Percentiles rank a stretch among this genome's conserved stretches.
Evolutionary conservation across 2,113 vertebrate species (phyloP).

Genomic region (Hippocampus mohnikei): DNA sequence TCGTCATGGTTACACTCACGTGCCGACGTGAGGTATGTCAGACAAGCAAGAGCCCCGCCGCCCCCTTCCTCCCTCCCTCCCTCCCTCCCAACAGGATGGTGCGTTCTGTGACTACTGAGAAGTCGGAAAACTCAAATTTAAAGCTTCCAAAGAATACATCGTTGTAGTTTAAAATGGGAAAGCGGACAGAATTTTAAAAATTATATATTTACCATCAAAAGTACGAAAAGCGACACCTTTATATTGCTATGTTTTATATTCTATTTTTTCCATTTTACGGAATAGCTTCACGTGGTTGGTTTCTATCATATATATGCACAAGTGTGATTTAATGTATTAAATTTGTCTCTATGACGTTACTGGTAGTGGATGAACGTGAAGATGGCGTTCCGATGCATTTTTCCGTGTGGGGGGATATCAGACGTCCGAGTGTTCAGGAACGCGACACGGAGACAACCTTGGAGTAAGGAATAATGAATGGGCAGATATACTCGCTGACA

Average conservation of each 20-base stretch:
- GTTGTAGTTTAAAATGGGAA: background rate
- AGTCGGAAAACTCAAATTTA: background rate
- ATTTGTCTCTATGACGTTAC: background rate
- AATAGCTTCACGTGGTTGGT: background rate
- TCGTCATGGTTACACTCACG: slow-evolving; percentile 28
- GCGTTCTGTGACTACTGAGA: slow-evolving; percentile 1
- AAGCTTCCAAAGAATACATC: background rate
- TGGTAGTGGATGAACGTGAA: background rate
- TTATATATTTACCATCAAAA: background rate
- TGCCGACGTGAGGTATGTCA: background rate
- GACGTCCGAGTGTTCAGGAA: background rate
- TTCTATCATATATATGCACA: background rate
- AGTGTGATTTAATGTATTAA: background rate
- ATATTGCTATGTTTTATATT: background rate
- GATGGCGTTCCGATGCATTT: background rate
- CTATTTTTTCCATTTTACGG: background rate
- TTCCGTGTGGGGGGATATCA: background rate
- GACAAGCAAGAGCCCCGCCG: background rate
- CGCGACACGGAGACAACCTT: slow-evolving; percentile 14
- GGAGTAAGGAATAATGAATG: slow-evolving; percentile 33
- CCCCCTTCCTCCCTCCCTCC: background rate
- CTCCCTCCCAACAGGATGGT: background rate
- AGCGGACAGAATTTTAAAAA: no score
- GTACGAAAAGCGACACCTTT: background rate
- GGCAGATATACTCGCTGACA: background rate